Percentiles rank a stretch among this genome's conserved stretches.
Conservation (phyloP, 2,797 vertebrate species). For the Salmo trutta region DNA sequence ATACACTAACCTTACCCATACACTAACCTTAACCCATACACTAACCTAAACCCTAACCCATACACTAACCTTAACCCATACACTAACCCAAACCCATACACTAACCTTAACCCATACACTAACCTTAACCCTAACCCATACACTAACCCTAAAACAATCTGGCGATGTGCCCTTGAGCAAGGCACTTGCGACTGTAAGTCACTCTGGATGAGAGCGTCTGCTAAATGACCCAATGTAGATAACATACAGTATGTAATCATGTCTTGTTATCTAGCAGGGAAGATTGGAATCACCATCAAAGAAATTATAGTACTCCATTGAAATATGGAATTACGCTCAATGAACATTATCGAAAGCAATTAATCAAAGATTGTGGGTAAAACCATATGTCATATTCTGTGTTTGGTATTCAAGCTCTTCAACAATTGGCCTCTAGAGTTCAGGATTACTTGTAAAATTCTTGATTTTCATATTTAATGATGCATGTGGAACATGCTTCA, state of each 20-base stretch:
- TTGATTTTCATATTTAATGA: constrained; percentile 85
- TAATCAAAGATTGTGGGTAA: constrained; percentile 72
- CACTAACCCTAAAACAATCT: no score
- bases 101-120: no score
- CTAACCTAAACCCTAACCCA: no score
- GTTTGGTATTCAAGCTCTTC: constrained; percentile 80
- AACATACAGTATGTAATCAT: not conserved
- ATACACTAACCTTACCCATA: no score
- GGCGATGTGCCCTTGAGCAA: no score
- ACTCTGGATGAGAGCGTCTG: no score
- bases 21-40: no score
- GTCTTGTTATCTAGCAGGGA: not conserved
- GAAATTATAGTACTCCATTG: constrained; percentile 62
- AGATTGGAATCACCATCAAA: constrained; percentile 54
- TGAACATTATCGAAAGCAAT: constrained; percentile 74
- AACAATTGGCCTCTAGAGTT: constrained; percentile 75
- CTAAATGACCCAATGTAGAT: no score
- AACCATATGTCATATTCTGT: constrained; percentile 77
- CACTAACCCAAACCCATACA: no score
- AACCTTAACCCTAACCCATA: no score
- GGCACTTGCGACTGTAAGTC: no score
- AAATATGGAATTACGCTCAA: constrained; percentile 87
- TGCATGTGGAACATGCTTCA: constrained; percentile 52
- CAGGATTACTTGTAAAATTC: constrained; percentile 81
- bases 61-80: no score